phyloP scores from a whole-genome alignment of 2,797 vertebrate species.

The Malurus splendens region DNA sequence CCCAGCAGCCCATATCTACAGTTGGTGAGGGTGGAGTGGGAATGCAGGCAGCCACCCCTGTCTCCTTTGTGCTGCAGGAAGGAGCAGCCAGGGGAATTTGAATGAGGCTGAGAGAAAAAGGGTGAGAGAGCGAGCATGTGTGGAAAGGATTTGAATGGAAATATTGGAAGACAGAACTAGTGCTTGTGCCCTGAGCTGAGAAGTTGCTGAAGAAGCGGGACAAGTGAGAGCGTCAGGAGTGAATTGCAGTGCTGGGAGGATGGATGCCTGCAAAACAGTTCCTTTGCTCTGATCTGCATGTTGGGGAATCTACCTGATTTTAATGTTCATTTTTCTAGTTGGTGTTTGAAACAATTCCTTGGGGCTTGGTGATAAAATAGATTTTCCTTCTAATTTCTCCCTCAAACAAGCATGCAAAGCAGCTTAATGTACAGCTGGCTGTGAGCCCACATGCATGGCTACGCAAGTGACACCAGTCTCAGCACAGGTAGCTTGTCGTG shows the following conservation, averaged over 20 bases:
- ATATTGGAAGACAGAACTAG: neutral
- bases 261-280: neutral
- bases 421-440: neutral
- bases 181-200: neutral
- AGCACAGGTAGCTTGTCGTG: neutral
- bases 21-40: neutral
- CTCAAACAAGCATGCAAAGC: neutral
- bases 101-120: constrained; percentile 7
- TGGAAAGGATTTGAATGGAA: neutral
- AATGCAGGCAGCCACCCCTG: neutral
- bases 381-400: neutral
- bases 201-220: neutral
- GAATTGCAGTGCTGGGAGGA: neutral
- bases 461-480: neutral
- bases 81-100: neutral
- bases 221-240: neutral
- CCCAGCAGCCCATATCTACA: rapidly evolving
- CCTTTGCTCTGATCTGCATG: neutral
- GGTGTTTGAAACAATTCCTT: neutral
- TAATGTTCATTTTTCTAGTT: neutral
- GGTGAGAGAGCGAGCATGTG: rapidly evolving
- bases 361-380: neutral
- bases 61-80: neutral
- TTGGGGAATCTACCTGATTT: neutral
- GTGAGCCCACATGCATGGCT: neutral